phyloP scores from a whole-genome alignment of 2,888 invertebrate genomes.

The Pocota personata region DNA sequence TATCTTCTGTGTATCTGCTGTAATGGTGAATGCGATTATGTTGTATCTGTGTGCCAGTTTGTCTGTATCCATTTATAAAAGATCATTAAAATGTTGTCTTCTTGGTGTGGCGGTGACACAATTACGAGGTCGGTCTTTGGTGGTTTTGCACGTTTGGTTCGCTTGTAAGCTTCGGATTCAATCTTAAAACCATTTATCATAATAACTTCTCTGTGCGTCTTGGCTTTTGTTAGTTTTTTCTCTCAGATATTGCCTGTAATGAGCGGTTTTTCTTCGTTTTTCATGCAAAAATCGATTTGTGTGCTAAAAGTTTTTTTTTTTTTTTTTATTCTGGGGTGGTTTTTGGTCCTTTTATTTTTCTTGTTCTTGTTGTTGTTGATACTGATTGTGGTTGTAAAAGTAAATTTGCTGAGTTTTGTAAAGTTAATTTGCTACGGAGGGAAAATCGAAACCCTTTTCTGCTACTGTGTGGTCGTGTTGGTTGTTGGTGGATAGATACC shows the following conservation, averaged over 20 bases:
- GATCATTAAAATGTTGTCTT: constrained; percentile 63
- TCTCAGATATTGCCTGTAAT: constrained; percentile 23
- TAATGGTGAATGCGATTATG: constrained; percentile 66
- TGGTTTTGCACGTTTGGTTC: constrained; percentile 40
- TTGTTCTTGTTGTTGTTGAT: constrained; percentile 72
- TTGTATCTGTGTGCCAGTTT: constrained; percentile 51
- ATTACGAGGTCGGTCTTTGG: constrained; percentile 30
- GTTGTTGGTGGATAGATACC: constrained; percentile 18
- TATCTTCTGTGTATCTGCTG: constrained; percentile 20
- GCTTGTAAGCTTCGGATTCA: constrained; percentile 56
- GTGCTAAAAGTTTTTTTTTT: background rate
- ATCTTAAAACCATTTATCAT: constrained; percentile 72
- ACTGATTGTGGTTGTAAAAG: constrained; percentile 45
- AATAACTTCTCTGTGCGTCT: constrained; percentile 46
- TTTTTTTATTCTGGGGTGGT: background rate
- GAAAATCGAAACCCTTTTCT: constrained; percentile 45
- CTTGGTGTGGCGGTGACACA: constrained; percentile 42
- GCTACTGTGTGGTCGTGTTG: background rate
- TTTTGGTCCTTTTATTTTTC: constrained; percentile 8
- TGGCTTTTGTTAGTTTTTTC: background rate
- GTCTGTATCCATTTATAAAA: constrained; percentile 71
- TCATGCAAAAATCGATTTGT: constrained; percentile 57
- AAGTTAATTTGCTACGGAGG: constrained; percentile 60
- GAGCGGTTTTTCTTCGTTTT: constrained; percentile 3
- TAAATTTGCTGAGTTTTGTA: constrained; percentile 61